Percentiles rank a stretch among this genome's conserved stretches.
phyloP scores from a whole-genome alignment of 1,140 invertebrate species.

The Globodera ellingtonae region DNA sequence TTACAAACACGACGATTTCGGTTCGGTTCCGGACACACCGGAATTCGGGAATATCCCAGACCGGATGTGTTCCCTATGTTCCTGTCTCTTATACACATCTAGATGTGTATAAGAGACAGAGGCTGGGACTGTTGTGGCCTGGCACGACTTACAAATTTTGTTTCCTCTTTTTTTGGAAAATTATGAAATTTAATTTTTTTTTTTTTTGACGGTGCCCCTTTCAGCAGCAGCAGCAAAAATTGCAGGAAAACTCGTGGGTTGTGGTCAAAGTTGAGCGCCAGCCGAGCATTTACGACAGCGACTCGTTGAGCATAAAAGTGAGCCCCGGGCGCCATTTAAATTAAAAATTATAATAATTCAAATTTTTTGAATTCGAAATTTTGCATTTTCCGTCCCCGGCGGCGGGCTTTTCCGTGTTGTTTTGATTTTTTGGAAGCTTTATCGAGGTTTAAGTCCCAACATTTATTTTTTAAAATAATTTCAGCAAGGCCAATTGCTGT shows the following conservation, averaged over 20 bases:
- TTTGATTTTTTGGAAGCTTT: slow-evolving; percentile 26
- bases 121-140: too few relatives aligned
- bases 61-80: too few relatives aligned
- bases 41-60: too few relatives aligned
- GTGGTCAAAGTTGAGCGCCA: slow-evolving; percentile 44
- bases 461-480: slow-evolving; percentile 20
- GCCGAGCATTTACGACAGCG: slow-evolving; percentile 53
- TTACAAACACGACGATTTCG: too few relatives aligned
- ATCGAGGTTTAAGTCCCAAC: background rate
- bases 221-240: background rate
- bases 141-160: too few relatives aligned
- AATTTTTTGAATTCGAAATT: background rate
- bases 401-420: background rate
- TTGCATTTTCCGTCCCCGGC: too few relatives aligned
- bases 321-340: too few relatives aligned
- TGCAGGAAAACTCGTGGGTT: slow-evolving; percentile 30
- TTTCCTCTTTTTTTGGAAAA: too few relatives aligned
- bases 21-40: too few relatives aligned
- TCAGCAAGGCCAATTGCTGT: slow-evolving; percentile 50
- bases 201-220: background rate
- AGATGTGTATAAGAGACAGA: too few relatives aligned
- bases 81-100: too few relatives aligned
- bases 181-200: background rate
- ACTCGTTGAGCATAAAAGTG: slow-evolving; percentile 47
- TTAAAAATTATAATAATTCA: background rate